Conservation (phyloP, 2,113 vertebrate genomes). For the Nothoprocta perdicaria region DNA sequence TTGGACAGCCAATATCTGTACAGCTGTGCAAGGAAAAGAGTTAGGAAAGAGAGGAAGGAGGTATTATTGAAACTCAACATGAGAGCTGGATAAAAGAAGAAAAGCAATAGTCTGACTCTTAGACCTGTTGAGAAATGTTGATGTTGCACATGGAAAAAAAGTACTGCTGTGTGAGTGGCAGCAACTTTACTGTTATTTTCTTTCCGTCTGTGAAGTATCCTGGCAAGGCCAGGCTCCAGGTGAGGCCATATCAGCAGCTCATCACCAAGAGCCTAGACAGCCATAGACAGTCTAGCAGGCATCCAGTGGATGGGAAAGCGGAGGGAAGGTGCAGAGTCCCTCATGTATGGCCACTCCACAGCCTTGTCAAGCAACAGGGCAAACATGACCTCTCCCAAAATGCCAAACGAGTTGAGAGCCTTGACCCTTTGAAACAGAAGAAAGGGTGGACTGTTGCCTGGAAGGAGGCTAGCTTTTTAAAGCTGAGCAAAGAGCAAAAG, state of each 20-base stretch:
- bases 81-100: not conserved
- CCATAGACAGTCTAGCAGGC: not conserved
- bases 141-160: not conserved
- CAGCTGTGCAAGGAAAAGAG: not conserved
- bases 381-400: not conserved
- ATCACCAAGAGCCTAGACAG: not conserved
- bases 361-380: not conserved
- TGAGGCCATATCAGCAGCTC: not conserved
- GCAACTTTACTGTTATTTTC: not conserved
- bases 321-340: not conserved
- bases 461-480: not conserved
- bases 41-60: not conserved
- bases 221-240: not conserved
- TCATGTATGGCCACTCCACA: accelerated
- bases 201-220: not conserved
- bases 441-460: not conserved
- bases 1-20: not conserved
- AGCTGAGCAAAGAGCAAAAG: not conserved
- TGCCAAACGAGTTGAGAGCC: not conserved
- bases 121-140: not conserved
- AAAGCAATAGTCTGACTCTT: not conserved
- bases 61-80: not conserved
- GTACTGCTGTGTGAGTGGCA: not conserved
- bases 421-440: not conserved
- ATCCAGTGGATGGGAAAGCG: not conserved